Conservation (phyloP, 2,888 invertebrate genomes). For the Agriopis aurantiaria region DNA sequence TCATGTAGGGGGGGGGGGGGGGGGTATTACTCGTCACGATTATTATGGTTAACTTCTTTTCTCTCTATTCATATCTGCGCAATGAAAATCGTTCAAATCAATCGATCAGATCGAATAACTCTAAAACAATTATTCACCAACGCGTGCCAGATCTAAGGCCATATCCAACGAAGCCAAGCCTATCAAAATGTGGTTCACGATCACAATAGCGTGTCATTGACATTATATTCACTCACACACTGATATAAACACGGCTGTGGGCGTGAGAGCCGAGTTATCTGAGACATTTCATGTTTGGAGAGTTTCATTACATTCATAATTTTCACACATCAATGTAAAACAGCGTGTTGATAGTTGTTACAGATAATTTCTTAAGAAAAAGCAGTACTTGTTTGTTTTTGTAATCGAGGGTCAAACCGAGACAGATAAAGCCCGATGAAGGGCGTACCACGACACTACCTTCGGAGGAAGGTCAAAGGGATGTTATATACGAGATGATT, state of each 20-base stretch:
- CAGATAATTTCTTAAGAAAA: no score
- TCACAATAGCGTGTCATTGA: constrained; percentile 41
- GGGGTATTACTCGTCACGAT: no score
- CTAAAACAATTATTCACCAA: constrained; percentile 13
- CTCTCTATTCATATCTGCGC: neutral
- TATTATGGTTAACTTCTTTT: no score
- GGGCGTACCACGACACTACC: no score
- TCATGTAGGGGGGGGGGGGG: no score
- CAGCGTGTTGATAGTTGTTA: no score
- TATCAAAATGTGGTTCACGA: constrained; percentile 27
- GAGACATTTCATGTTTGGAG: constrained; percentile 27
- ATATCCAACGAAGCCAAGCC: neutral
- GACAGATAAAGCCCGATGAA: no score
- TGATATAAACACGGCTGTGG: constrained; percentile 10
- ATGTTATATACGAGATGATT: no score
- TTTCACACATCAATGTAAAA: no score
- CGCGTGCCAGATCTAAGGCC: neutral
- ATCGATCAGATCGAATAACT: neutral
- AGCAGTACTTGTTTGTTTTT: no score
- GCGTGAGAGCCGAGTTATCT: constrained; percentile 27
- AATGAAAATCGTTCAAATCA: neutral
- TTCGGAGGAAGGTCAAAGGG: no score
- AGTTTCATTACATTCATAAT: neutral
- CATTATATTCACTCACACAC: constrained; percentile 37
- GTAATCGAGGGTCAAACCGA: no score